Conservation (phyloP, 2,888 invertebrate species). For the Pherbina coryleti region DNA sequence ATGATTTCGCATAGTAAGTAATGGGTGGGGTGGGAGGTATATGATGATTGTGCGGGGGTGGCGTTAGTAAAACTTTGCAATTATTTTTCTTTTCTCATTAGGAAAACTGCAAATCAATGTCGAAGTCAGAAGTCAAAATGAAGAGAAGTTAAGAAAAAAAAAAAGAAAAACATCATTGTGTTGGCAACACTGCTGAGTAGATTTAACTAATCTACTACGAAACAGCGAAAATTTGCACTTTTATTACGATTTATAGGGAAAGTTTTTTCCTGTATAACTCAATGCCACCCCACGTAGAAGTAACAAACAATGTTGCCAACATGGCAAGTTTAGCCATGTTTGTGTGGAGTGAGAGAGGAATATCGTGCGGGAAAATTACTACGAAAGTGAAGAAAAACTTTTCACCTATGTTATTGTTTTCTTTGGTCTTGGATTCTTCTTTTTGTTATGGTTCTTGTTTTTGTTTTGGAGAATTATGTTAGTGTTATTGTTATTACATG, state of each 20-base stretch:
- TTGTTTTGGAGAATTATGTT: slow-evolving; percentile 25
- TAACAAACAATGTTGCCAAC: neutral
- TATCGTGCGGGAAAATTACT: neutral
- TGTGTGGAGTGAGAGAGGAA: neutral
- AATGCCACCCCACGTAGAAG: neutral
- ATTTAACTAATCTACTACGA: slow-evolving; percentile 27
- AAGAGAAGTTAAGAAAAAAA: neutral
- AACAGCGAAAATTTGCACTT: slow-evolving; percentile 27
- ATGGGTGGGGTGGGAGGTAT: neutral
- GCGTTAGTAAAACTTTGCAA: slow-evolving; percentile 22
- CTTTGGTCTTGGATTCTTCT: neutral
- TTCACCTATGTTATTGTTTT: slow-evolving; percentile 9
- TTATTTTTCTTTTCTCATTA: slow-evolving; percentile 29
- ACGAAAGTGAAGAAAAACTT: slow-evolving; percentile 26
- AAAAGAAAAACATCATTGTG: neutral
- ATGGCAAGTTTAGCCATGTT: neutral
- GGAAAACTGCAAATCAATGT: slow-evolving; percentile 27
- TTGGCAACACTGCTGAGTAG: neutral
- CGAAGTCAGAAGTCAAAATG: neutral
- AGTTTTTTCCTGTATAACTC: slow-evolving; percentile 5
- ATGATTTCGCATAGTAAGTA: neutral
- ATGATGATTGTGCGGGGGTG: neutral
- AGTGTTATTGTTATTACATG: slow-evolving; percentile 32
- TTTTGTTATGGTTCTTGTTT: neutral
- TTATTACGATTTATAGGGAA: slow-evolving; percentile 36